Evolutionary conservation across 1,140 invertebrate species (phyloP), one percentile per base, ranked within the genome.

Genomic region (Drosophila persimilis): DNA sequence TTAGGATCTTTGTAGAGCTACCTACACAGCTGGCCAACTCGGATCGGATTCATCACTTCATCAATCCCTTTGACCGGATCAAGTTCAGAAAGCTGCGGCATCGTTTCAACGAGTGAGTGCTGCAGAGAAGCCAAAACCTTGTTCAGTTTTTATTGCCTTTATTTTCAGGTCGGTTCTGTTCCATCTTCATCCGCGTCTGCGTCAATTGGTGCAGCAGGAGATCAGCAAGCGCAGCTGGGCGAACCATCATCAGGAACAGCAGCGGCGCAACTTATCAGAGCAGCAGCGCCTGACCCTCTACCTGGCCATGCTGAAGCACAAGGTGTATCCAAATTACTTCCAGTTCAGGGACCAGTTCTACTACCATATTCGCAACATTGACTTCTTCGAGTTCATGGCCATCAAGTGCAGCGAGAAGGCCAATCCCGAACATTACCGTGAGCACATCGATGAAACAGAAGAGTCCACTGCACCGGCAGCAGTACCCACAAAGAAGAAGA

Each of bases 241-340:
- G 0, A 59, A 44, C 20, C 60, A 48, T 6, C 74, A 76, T 26
- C 4, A 20, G 1, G 71, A 75, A 1, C 67, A 76, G 20, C 56
- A 55, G 5, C 61, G 71, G 4, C 71, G 73, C 0, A 1, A 54
- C 13, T 80, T 89, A 6, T 39, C 69, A 31, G 89, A 90, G 17
- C 80, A 89, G 29, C 89, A 90, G 55, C 84, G 89, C 6, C 66
- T 78, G 1, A 81, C 75, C 8, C 69, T 90, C 0, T 90, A 90
- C 50, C 26, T 70, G 39, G 89, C 89, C 11, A 90, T 90, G 89
- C 46, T 90, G 1, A 77, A 62, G 66, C 80, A 90, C 59, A 80
- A 80, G n/a, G 78, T 80, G 11, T 90, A 83, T 57, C 89, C 89
- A 0, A 90, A 84, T 20, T 90, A 86, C 48, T 83, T 80, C 51